Conservation (phyloP, 2,113 vertebrate genomes). For the Porphyrio hochstetteri region DNA sequence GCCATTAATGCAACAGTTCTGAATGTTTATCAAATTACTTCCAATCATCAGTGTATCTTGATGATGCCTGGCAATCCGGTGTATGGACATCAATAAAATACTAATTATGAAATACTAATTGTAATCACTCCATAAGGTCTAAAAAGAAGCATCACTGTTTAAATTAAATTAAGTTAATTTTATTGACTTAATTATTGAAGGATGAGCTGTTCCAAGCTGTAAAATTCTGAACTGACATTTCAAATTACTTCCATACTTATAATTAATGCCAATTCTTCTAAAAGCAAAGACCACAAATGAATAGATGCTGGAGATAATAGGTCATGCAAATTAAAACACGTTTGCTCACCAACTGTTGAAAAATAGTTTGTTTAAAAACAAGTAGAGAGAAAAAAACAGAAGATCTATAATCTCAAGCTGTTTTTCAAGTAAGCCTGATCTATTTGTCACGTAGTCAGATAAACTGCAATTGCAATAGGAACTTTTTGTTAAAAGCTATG, state of each 20-base stretch:
- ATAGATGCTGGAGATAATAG: constrained; percentile 50
- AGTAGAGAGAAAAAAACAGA: not conserved
- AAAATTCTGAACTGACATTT: constrained; percentile 74
- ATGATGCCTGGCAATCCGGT: constrained; percentile 39
- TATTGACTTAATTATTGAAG: constrained; percentile 78
- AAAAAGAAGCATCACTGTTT: constrained; percentile 61
- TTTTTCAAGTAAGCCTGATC: not conserved
- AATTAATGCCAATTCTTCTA: constrained; percentile 66
- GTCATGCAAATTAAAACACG: not conserved
- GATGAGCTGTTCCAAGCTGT: constrained; percentile 63
- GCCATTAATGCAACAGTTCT: constrained; percentile 71
- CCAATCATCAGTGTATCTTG: constrained; percentile 59
- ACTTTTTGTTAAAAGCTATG: not conserved
- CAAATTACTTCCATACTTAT: constrained; percentile 63
- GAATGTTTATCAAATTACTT: constrained; percentile 76
- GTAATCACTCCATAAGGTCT: constrained; percentile 65
- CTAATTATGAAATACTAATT: constrained; percentile 78
- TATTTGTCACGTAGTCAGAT: not conserved
- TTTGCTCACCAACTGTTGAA: constrained; percentile 29
- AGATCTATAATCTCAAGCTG: not conserved
- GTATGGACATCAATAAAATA: constrained; percentile 74
- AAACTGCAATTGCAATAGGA: not conserved
- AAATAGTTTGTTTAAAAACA: not conserved
- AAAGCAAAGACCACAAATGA: constrained; percentile 54
- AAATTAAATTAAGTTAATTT: constrained; percentile 78